Base-by-base conservation (phyloP, 2,113 vertebrate species). In the Ammodramus savannarum region DNA sequence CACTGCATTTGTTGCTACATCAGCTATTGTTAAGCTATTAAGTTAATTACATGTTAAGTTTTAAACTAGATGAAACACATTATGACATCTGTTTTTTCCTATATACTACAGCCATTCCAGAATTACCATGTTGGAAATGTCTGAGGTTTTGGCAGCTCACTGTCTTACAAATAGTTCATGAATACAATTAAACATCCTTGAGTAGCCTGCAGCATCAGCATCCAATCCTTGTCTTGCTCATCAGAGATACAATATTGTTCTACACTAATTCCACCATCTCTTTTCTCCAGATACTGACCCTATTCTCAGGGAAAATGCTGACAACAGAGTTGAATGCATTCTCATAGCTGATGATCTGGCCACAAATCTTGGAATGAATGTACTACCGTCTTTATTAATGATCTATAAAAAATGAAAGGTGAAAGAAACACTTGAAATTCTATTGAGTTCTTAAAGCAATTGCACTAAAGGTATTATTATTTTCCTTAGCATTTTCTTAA, bases 21-120 rank as follows among this genome's bases (percentile, higher is more conserved):
- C 93, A 96, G 95, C 96, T 90, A 84, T 95, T 96, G 87, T 95
- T 52, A 75, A 89, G 62, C 83, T 82, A 92, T 96, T 92, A 94
- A 90, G 85, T 96, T 96, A 97, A 97, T 96, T 96, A 92, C 75
- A 86, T 90, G 68, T 93, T 91, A 92, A 93, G 25, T 93, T 96
- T 96, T 94, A 86, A 86, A 92, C 82, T 95, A 95, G 76, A 93
- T 93, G 59, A 95, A 92, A 93, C 65, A 58, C 79, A 95, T 95
- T 90, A 91, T 94, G 94, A 92, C 95, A 96, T 96, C 91, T 96
- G 85, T 65, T 95, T 97, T 94, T 96, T 93, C 79, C 72, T 86
- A 81, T 92, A 93, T 86, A 68, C 87, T 91, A 80, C 61, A 84
- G 72, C 90, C 57, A 71, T 95, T 94, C 68, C 68, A 86, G 92